These are phyloP conservation scores for Ips typographus DNA, from an alignment of 1,140 invertebrate genomes.

Conservation along the genomic window DNA sequence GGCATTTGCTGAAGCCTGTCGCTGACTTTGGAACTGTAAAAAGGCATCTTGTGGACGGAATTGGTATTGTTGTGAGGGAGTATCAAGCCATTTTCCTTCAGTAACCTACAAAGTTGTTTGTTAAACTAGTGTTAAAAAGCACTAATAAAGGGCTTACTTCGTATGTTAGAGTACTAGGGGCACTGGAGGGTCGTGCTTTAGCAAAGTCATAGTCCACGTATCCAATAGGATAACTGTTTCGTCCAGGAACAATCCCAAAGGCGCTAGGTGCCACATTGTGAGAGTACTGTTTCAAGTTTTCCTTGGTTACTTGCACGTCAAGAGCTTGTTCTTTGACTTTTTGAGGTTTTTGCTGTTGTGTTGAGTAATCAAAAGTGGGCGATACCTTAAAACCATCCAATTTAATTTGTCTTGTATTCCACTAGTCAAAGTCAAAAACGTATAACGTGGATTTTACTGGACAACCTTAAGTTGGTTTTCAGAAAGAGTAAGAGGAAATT, in stretches of 20 bases:
- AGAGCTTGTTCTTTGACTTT: constrained; percentile 35
- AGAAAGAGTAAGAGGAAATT: no score
- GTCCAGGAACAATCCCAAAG: constrained; percentile 12
- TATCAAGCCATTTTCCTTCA: constrained; percentile 43
- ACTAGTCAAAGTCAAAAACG: no score
- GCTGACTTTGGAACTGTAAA: constrained; percentile 21
- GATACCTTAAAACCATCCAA: no score
- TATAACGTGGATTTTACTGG: no score
- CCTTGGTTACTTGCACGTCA: constrained; percentile 49
- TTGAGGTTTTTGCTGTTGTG: constrained; percentile 14
- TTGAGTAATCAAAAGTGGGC: constrained; percentile 31
- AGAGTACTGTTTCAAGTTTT: constrained; percentile 46
- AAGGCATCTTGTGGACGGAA: constrained; percentile 28
- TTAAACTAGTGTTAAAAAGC: background rate
- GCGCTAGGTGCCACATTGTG: constrained; percentile 39
- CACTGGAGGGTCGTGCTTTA: constrained; percentile 15
- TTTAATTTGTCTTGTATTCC: no score
- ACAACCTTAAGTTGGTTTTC: no score
- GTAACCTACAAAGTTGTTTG: constrained; percentile 30
- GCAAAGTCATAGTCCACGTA: constrained; percentile 38
- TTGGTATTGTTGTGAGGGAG: constrained; percentile 37
- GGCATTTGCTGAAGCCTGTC: constrained; percentile 9
- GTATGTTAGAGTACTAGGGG: constrained; percentile 44
- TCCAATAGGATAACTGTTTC: constrained; percentile 32
- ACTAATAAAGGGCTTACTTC: constrained; percentile 43